phyloP scores from a whole-genome alignment of 2,113 vertebrate genomes.

The Noctilio leporinus region DNA sequence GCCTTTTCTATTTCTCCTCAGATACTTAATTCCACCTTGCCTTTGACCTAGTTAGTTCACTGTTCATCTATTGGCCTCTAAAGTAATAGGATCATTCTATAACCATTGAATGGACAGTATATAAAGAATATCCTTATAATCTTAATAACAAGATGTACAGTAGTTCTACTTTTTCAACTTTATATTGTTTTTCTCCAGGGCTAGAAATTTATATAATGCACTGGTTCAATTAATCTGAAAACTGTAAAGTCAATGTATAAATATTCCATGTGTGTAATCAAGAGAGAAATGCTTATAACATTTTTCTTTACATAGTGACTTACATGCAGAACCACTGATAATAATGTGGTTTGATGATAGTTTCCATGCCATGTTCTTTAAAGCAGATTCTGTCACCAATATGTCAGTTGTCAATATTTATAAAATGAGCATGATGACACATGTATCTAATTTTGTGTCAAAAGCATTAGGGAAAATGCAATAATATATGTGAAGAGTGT shows the following conservation, averaged over 20 bases:
- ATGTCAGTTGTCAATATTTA: background rate
- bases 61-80: background rate
- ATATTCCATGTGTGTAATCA: background rate
- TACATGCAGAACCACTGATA: background rate
- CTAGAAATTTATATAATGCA: background rate
- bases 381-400: slow-evolving; percentile 16
- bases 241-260: background rate
- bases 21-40: background rate
- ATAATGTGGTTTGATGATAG: background rate
- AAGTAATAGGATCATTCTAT: background rate
- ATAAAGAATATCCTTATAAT: background rate
- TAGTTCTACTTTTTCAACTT: background rate
- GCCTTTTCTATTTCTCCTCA: background rate
- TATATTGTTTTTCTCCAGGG: background rate
- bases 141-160: background rate
- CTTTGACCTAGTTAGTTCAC: background rate
- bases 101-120: no score
- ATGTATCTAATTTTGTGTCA: background rate
- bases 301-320: background rate
- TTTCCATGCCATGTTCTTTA: background rate
- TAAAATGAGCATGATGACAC: background rate
- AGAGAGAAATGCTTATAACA: background rate
- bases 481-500: background rate
- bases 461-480: background rate
- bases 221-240: background rate